phyloP scores from a whole-genome alignment of 1,140 invertebrate genomes.

The Caligus rogercresseyi region DNA sequence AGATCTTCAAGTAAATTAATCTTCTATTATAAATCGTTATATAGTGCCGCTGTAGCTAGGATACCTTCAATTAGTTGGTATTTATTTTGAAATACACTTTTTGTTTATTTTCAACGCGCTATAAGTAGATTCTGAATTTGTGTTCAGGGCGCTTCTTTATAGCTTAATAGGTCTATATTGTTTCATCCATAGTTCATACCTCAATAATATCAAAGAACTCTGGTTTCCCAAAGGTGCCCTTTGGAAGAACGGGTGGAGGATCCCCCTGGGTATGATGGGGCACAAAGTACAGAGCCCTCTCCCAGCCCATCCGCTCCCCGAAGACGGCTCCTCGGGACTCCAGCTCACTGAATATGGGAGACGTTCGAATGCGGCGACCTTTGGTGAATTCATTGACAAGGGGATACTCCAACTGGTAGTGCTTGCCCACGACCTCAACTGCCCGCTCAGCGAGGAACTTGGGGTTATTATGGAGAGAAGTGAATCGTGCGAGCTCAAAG shows the following conservation, averaged over 20 bases:
- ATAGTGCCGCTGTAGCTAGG: no score
- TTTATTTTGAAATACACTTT: no score
- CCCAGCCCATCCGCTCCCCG: constrained; percentile 95
- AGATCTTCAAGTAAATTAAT: no score
- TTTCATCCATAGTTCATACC: no score
- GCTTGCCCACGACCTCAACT: constrained; percentile 55
- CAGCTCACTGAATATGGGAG: constrained; percentile 83
- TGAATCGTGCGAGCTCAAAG: constrained; percentile 75
- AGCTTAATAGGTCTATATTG: no score
- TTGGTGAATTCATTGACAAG: constrained; percentile 30
- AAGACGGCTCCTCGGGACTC: constrained; percentile 86
- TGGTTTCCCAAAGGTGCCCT: constrained; percentile 19
- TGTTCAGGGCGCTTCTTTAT: no score
- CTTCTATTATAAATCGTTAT: no score
- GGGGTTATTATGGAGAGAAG: constrained; percentile 85
- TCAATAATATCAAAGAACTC: constrained; percentile 19
- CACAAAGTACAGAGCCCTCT: constrained; percentile 77
- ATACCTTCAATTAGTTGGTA: no score
- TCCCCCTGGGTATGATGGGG: constrained; percentile 12
- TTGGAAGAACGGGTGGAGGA: constrained; percentile 5
- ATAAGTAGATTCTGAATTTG: no score
- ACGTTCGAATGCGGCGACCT: constrained; percentile 73
- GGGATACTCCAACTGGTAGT: constrained; percentile 54
- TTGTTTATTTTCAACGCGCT: no score
- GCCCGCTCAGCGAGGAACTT: constrained; percentile 77